A percentile compares a stretch with the other conserved stretches of the same genome.
These are phyloP conservation scores for Leiothrix lutea DNA, from an alignment of 2,113 vertebrate genomes.

Conservation along the genomic window DNA sequence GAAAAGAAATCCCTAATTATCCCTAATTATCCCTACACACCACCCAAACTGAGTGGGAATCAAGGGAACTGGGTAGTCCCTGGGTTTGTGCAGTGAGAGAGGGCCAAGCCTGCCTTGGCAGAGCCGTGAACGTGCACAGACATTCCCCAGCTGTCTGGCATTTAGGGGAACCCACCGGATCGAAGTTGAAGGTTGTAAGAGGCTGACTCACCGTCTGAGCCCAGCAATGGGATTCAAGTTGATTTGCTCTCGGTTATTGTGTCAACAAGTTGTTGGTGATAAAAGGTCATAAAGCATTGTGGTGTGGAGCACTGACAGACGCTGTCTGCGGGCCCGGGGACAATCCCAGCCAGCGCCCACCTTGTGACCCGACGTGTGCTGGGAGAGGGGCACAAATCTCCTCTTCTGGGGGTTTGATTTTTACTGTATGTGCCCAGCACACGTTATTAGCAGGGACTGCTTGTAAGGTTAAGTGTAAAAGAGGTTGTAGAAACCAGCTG, in stretches of 20 bases:
- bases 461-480: neutral
- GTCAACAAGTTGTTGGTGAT: slow-evolving; percentile 59
- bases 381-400: neutral
- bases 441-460: neutral
- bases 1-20: neutral
- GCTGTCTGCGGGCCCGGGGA: neutral
- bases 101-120: neutral
- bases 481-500: neutral
- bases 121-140: fast-evolving
- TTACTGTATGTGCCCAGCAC: neutral
- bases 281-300: slow-evolving; percentile 60
- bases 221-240: slow-evolving; percentile 34
- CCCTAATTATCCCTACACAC: neutral
- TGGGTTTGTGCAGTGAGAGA: neutral
- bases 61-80: neutral
- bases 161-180: neutral
- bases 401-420: neutral
- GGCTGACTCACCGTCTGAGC: slow-evolving; percentile 47
- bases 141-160: fast-evolving
- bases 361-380: neutral
- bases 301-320: neutral
- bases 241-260: slow-evolving; percentile 36
- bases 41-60: neutral
- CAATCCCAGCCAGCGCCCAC: neutral
- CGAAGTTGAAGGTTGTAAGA: neutral